Conservation (phyloP, 2,888 invertebrate species). For the Dicycla oo region DNA sequence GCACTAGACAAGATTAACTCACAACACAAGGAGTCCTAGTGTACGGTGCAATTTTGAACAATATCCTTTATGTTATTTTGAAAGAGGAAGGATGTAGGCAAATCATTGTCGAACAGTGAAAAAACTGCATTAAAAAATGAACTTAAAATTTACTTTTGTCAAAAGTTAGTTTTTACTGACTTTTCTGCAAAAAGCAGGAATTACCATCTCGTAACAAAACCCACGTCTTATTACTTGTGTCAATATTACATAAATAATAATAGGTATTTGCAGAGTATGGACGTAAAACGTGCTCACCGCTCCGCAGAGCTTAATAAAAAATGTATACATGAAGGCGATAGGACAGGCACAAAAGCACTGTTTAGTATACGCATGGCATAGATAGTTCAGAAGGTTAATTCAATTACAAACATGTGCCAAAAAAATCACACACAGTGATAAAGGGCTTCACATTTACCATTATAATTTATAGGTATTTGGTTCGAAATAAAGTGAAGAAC, state of each 20-base stretch:
- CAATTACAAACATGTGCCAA: too few relatives aligned
- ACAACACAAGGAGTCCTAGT: neutral
- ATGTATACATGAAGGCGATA: conserved; percentile 40
- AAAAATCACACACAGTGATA: neutral
- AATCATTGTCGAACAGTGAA: neutral
- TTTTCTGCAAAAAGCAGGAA: conserved; percentile 9
- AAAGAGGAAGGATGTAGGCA: neutral
- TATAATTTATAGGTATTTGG: too few relatives aligned
- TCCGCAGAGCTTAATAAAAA: conserved; percentile 35
- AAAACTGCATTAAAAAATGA: neutral
- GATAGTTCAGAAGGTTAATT: conserved; percentile 28
- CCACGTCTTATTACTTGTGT: conserved; percentile 24
- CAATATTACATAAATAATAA: conserved; percentile 50
- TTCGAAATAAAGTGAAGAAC: too few relatives aligned
- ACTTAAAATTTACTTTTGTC: neutral
- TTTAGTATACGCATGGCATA: neutral
- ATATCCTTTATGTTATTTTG: neutral
- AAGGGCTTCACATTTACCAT: too few relatives aligned
- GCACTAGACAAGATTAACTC: neutral
- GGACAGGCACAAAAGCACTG: conserved; percentile 33
- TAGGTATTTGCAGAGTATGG: conserved; percentile 33
- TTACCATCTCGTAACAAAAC: conserved; percentile 4
- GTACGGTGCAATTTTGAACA: neutral
- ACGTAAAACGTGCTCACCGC: conserved; percentile 46
- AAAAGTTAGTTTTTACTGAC: too few relatives aligned